These are phyloP conservation scores for Xestia c-nigrum DNA, from an alignment of 2,888 invertebrate genomes.

Conservation along the genomic window DNA sequence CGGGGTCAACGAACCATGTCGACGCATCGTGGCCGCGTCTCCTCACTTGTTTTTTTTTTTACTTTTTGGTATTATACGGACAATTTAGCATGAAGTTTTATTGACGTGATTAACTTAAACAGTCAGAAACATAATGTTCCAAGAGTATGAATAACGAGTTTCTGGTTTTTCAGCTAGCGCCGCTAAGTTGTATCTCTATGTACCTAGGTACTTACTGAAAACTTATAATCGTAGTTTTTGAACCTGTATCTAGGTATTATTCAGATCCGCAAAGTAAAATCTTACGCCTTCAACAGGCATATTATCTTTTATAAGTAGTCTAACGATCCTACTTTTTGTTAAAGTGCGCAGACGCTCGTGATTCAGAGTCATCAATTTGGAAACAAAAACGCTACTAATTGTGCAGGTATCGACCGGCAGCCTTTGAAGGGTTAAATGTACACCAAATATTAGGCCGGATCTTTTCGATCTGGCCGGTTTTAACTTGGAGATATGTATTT, in stretches of 20 bases:
- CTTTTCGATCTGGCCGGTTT: constrained; percentile 69
- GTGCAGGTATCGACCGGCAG: constrained; percentile 66
- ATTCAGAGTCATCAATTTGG: constrained; percentile 64
- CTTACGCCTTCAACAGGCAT: constrained; percentile 32
- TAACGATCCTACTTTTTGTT: constrained; percentile 57
- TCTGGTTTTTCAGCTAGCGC: background rate
- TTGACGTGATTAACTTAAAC: constrained; percentile 68
- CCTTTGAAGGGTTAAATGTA: constrained; percentile 69
- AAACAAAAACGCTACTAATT: constrained; percentile 70
- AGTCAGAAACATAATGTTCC: constrained; percentile 2
- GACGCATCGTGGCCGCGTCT: constrained; percentile 88
- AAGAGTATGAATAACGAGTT: constrained; percentile 21
- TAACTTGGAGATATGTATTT: constrained; percentile 70
- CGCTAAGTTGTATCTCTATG: background rate
- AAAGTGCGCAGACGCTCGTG: constrained; percentile 60
- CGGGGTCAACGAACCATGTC: constrained; percentile 88
- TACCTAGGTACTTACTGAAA: background rate
- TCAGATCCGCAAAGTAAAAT: constrained; percentile 12
- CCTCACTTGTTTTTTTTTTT: constrained; percentile 83
- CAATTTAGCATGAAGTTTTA: constrained; percentile 78
- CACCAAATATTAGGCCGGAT: constrained; percentile 65
- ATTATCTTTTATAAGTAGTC: constrained; percentile 54
- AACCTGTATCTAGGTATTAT: background rate
- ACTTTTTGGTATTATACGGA: constrained; percentile 81
- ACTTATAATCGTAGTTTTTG: background rate